Base-by-base conservation (phyloP, 2,113 vertebrate genomes). In the Dascyllus trimaculatus region DNA sequence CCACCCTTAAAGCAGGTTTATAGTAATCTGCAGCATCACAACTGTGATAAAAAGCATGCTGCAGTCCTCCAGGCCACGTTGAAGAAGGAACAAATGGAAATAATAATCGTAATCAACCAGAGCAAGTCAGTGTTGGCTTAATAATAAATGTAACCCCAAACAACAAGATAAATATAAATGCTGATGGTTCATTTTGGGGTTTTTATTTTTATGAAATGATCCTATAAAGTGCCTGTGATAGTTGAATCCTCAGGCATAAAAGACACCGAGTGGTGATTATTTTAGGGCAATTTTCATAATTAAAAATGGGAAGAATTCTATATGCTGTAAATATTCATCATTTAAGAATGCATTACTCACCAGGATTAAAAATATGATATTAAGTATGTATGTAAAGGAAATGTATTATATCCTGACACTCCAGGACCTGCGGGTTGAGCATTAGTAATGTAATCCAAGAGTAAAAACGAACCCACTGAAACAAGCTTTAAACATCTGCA, bases 301-400 rank as follows among this genome's bases (percentile, higher is more conserved):
- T 80, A 66, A 76, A 80, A 65, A 32, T 26, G 25, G 11, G 1
- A 45, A 26, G 19, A 81, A 60, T 49, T n/a, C n/a, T 38, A 9
- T 38, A 24, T 1, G 21, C 5, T 68, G 26, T 64, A 59, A 67
- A 70, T 71, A 82, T 78, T 66, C 48, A 62, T 70, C 17, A 70
- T 29, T 45, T 76, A 46, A 53, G 58, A 80, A 70, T 48, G 32
- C 74, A 40, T 65, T 43, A 46, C 26, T 70, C 71, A 66, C 43
- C 26, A 48, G 14, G 56, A 75, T 32, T 38, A n/a, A 52, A 57
- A 53, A 52, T 58, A 38, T 68, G 26, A 60, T 68, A 29, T 80
- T 49, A 71, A 22, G 51, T 69, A 32, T 68, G 25, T 57, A 51
- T 49, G 71, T 60, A 26, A 40, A 38, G n/a, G 19, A 40, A 65